A percentile compares a stretch with the other conserved stretches of the same genome.
Conservation (phyloP, 2,888 invertebrate genomes). For the Lottia scabra region DNA sequence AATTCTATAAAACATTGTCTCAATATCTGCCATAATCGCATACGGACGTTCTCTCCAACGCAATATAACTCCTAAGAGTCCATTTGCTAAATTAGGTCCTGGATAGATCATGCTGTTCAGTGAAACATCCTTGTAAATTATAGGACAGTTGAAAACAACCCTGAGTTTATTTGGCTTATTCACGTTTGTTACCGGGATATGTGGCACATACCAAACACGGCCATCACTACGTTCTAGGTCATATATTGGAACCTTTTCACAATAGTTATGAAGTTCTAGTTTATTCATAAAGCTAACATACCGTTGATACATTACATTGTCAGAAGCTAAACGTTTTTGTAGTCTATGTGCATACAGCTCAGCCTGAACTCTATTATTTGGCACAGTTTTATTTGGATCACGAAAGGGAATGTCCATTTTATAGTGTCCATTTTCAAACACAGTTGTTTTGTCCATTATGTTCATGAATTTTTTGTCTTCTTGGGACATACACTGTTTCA, state of each 20-base stretch:
- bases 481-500: too few relatives aligned
- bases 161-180: conserved; percentile 13
- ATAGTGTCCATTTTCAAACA: conserved; percentile 19
- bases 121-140: conserved; percentile 15
- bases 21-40: conserved; percentile 24
- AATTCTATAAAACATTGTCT: conserved; percentile 23
- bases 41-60: conserved; percentile 11
- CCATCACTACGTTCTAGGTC: conserved; percentile 4
- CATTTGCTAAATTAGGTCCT: conserved; percentile 19
- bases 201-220: conserved; percentile 8
- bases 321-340: background rate
- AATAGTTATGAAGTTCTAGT: conserved; percentile 7
- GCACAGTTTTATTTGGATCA: conserved; percentile 7
- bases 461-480: too few relatives aligned
- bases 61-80: conserved; percentile 5
- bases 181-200: conserved; percentile 4
- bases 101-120: conserved; percentile 15
- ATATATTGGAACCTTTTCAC: conserved; percentile 5
- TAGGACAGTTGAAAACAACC: conserved; percentile 20
- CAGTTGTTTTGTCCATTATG: too few relatives aligned
- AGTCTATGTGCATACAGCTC: background rate
- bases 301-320: conserved; percentile 7
- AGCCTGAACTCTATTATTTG: conserved; percentile 15
- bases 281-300: conserved; percentile 11
- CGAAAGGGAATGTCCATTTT: conserved; percentile 18